These are phyloP conservation scores for Cephonodes hylas DNA, from an alignment of 2,888 invertebrate species.

Conservation along the genomic window DNA sequence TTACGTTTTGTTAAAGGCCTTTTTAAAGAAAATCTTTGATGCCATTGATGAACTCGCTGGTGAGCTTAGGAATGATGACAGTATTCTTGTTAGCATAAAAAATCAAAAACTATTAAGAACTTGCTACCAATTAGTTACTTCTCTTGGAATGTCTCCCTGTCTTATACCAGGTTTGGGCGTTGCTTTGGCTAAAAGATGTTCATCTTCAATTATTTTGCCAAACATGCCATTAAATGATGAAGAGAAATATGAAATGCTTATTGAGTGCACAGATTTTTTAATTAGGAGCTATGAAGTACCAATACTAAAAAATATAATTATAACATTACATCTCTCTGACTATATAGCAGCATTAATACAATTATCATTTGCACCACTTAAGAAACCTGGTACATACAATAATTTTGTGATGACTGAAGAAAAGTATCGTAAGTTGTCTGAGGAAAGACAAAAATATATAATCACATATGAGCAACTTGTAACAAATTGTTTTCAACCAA, in stretches of 20 bases:
- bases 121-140: conserved; percentile 82
- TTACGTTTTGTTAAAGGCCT: conserved; percentile 54
- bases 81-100: conserved; percentile 82
- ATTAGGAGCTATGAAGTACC: conserved; percentile 68
- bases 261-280: conserved; percentile 73
- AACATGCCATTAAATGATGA: conserved; percentile 62
- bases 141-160: conserved; percentile 84
- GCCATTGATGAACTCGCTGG: conserved; percentile 62
- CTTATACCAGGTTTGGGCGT: conserved; percentile 85
- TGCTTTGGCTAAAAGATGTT: conserved; percentile 65
- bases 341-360: conserved; percentile 86
- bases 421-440: conserved; percentile 72
- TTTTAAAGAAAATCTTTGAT: conserved; percentile 63
- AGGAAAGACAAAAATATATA: conserved; percentile 76
- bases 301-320: conserved; percentile 79
- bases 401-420: conserved; percentile 80
- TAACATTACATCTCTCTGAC: conserved; percentile 80
- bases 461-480: conserved; percentile 75
- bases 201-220: conserved; percentile 49
- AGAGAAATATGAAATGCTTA: conserved; percentile 75
- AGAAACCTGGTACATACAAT: conserved; percentile 75
- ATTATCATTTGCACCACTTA: conserved; percentile 84
- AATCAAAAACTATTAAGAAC: conserved; percentile 83
- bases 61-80: conserved; percentile 48
- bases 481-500: conserved; percentile 80